Evolutionary conservation across 92 coral and sea anemone species (phyloP).

Genomic region (Epizoanthus rinbou): DNA sequence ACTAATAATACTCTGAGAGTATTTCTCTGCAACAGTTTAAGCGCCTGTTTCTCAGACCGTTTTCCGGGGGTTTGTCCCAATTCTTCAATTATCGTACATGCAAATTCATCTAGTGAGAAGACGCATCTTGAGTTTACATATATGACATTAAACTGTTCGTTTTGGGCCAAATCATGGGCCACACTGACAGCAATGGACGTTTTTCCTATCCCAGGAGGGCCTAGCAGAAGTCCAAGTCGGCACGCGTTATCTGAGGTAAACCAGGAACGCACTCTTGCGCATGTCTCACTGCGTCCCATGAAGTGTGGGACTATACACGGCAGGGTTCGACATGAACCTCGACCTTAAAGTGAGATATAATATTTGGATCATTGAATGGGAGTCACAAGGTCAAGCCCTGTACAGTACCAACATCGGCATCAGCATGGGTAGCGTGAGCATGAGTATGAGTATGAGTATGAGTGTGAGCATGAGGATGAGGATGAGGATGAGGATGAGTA

Average conservation of each 20-base stretch:
- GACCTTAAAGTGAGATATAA: too few species aligned
- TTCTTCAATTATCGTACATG: slow-evolving; percentile 37
- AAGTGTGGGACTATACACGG: slow-evolving; percentile 1
- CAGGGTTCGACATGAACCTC: not conserved
- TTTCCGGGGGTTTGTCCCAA: slow-evolving; percentile 13
- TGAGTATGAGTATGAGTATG: too few species aligned
- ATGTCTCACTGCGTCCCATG: not conserved
- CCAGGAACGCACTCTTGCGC: not conserved
- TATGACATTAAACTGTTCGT: slow-evolving; percentile 24
- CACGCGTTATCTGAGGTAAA: not conserved
- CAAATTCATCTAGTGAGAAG: slow-evolving; percentile 32
- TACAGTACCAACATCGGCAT: too few species aligned
- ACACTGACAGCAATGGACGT: slow-evolving; percentile 41
- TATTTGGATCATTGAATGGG: too few species aligned
- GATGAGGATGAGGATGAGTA: too few species aligned
- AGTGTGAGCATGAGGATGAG: too few species aligned
- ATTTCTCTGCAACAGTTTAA: slow-evolving; percentile 4
- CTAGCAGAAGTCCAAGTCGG: not conserved
- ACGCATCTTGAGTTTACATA: slow-evolving; percentile 49
- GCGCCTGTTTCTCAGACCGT: slow-evolving; percentile 9
- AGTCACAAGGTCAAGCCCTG: too few species aligned
- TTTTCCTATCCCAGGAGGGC: slow-evolving; percentile 51
- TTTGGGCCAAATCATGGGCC: slow-evolving; percentile 11
- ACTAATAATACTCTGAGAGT: slow-evolving; percentile 27
- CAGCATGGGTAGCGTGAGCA: too few species aligned